Evolutionary conservation across 2,888 invertebrate species (phyloP), one percentile per base, ranked within the genome.

Genomic region (Clunio marinus): DNA sequence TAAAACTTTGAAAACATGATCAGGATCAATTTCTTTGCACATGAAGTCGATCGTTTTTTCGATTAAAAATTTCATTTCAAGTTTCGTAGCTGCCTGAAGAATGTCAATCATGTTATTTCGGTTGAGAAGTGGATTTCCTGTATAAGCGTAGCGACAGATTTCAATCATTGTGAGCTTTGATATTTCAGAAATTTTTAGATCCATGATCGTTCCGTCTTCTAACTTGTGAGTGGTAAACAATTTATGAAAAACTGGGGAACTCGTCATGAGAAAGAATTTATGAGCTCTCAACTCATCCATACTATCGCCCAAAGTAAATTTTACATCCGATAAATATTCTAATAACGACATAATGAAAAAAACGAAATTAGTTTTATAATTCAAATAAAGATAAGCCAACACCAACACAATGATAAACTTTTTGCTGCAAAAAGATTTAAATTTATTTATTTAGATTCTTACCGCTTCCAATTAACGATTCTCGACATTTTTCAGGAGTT

Each of bases 71-170:
- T 66, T 66, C 66, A 66, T 55, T 13, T 66, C 51, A 28, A 66
- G 46, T 25, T 46, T 46, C n/a, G n/a, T 35, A 4, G 66, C 51
- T 13, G 66, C 66, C 10, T 28, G 13, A 5, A 66, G 35, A 32
- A 66, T n/a, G 2, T 32, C 35, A 5, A 55, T 13, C n/a, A 22
- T 35, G 35, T 66, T 66, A 2, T 28, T 25, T 2, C 20, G 17
- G 5, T 37, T 65, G 1, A 66, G 25, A 2, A 55, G 51, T 4
- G 15, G 22, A 24, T 35, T 10, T 2, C 35, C 55, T 13, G 66
- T 55, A 15, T 66, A 66, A 22, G 66, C 66, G 32, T 15, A 66
- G 1, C 66, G 51, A 51, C 51, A 51, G 32, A 66, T 22, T 51
- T 66, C 66, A 13, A 24, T 17, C 66, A 66, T 55, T 20, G 24